Conservation (phyloP, 2,113 vertebrate species). For the Callospermophilus lateralis region DNA sequence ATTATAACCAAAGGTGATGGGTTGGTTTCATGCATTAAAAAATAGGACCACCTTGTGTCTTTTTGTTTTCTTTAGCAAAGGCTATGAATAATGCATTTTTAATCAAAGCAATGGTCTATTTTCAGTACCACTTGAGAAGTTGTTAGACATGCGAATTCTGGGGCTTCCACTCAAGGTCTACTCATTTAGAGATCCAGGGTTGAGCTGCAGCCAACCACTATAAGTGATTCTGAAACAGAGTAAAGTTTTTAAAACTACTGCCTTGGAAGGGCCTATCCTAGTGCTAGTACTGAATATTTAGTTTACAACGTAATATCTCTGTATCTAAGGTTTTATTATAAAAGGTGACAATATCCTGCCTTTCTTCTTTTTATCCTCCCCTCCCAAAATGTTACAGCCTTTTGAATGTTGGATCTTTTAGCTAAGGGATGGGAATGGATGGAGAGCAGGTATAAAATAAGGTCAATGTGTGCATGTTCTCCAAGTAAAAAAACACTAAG, state of each 20-base stretch:
- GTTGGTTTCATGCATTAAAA: not conserved
- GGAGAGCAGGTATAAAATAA: not conserved
- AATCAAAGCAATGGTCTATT: not conserved
- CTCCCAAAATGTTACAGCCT: not conserved
- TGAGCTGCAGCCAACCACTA: not conserved
- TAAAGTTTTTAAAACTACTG: not conserved
- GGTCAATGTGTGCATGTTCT: not conserved
- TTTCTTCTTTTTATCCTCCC: not conserved
- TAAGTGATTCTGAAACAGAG: not conserved
- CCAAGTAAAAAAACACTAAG: not conserved
- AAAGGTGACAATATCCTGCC: not conserved
- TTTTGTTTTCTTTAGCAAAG: not conserved
- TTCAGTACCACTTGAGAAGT: not conserved
- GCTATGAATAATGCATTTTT: not conserved
- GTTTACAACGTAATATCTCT: not conserved
- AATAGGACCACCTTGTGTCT: not conserved
- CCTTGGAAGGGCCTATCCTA: not conserved
- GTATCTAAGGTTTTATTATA: not conserved
- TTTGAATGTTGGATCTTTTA: not conserved
- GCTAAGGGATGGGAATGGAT: not conserved
- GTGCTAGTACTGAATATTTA: not conserved
- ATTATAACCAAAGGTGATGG: not conserved
- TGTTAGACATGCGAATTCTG: not conserved
- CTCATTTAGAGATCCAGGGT: not conserved
- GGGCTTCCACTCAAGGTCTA: not conserved